These are phyloP conservation scores for Lithophane leautieri DNA, from an alignment of 2,888 invertebrate genomes.

Conservation along the genomic window DNA sequence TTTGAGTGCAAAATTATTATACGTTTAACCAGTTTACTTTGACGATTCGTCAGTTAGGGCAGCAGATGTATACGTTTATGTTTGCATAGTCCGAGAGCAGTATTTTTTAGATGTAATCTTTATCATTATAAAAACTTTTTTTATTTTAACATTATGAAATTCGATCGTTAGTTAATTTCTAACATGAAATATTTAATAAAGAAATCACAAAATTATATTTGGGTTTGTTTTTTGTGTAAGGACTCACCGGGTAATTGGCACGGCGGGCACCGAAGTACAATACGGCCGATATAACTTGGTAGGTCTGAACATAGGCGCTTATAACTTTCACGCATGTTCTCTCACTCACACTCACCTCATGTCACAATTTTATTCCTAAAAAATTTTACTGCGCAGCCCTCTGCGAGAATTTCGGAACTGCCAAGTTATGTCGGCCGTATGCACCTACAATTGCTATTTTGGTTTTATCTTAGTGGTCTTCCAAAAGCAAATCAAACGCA, in stretches of 20 bases:
- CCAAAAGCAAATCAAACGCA: constrained; percentile 12
- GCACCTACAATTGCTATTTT: too few species aligned
- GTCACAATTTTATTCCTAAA: too few species aligned
- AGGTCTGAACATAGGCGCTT: too few species aligned
- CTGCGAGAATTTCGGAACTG: too few species aligned
- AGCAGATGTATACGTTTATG: constrained; percentile 84
- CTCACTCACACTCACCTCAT: too few species aligned
- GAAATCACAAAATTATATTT: constrained; percentile 86
- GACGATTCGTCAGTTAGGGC: constrained; percentile 84
- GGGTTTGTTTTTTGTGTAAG: constrained; percentile 75
- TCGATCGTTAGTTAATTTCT: constrained; percentile 90
- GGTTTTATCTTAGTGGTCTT: not conserved
- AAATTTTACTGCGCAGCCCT: too few species aligned
- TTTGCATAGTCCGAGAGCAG: constrained; percentile 89
- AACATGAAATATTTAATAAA: constrained; percentile 91
- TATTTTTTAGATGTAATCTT: constrained; percentile 90
- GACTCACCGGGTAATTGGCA: not conserved
- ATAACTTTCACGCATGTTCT: too few species aligned
- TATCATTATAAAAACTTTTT: constrained; percentile 86
- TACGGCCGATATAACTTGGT: too few species aligned
- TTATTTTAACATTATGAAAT: constrained; percentile 89
- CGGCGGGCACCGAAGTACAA: not conserved
- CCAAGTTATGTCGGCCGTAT: too few species aligned
- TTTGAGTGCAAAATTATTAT: constrained; percentile 88
- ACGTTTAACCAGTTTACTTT: constrained; percentile 84